These are phyloP conservation scores for Barbus barbus DNA, from an alignment of 2,113 vertebrate genomes.

Conservation along the genomic window DNA sequence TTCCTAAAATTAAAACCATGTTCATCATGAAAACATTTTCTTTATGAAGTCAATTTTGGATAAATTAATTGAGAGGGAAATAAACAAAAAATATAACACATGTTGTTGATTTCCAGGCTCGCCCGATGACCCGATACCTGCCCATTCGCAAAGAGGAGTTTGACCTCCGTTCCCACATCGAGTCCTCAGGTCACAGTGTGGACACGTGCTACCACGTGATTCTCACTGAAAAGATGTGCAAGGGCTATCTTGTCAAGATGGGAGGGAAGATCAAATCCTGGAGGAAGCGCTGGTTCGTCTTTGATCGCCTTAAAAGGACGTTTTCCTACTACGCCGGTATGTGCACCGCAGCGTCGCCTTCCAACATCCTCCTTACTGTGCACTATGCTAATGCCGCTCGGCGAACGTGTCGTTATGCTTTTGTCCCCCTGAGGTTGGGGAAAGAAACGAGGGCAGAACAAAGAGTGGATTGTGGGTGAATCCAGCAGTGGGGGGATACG, in stretches of 20 bases:
- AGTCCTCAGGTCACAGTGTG: constrained; percentile 90
- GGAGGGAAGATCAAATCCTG: constrained; percentile 98
- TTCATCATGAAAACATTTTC: background rate
- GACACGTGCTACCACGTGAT: constrained; percentile 92
- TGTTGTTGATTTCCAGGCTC: constrained; percentile 74
- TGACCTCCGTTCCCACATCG: constrained; percentile 89
- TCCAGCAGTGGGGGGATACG: constrained; percentile 51
- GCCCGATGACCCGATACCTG: constrained; percentile 93
- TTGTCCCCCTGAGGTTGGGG: constrained; percentile 30
- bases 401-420: constrained; percentile 33
- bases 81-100: background rate
- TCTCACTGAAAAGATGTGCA: constrained; percentile 93
- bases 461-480: constrained; percentile 43
- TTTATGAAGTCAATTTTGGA: background rate
- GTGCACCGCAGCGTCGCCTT: constrained; percentile 38
- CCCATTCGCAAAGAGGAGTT: constrained; percentile 97
- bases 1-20: background rate
- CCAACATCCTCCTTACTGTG: constrained; percentile 52
- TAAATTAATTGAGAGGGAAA: background rate
- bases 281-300: constrained; percentile 99
- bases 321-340: constrained; percentile 93
- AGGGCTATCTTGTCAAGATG: constrained; percentile 97
- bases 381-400: constrained; percentile 57
- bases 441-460: constrained; percentile 46
- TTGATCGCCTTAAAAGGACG: constrained; percentile 94